These are phyloP conservation scores for Hiodon tergisus DNA, from an alignment of 2,113 vertebrate species.

Conservation along the genomic window DNA sequence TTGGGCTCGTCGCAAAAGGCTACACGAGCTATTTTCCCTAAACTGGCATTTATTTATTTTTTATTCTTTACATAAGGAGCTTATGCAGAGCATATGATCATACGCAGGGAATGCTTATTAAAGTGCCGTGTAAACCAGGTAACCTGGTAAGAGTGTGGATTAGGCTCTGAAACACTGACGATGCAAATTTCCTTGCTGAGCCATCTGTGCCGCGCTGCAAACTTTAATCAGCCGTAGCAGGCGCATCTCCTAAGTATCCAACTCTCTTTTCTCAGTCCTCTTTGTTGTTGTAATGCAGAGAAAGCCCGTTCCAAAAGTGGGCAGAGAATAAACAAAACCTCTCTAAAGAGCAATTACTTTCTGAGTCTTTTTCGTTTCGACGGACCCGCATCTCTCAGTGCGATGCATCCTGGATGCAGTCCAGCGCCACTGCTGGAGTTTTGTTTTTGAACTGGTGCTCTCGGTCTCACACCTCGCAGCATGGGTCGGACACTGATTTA, in stretches of 20 bases:
- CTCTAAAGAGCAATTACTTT: constrained; percentile 44
- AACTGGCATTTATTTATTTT: constrained; percentile 44
- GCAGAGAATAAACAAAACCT: constrained; percentile 33
- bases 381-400: too few species aligned
- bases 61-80: constrained; percentile 41
- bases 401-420: too few species aligned
- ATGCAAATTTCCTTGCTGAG: constrained; percentile 19
- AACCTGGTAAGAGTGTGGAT: constrained; percentile 25
- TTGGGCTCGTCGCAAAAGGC: constrained; percentile 27
- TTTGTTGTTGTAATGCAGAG: constrained; percentile 40
- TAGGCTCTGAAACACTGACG: constrained; percentile 28
- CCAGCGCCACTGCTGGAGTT: too few species aligned
- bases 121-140: not conserved
- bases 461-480: too few species aligned
- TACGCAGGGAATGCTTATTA: not conserved
- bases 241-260: constrained; percentile 22
- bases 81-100: not conserved
- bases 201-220: constrained; percentile 24
- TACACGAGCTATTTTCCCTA: constrained; percentile 32
- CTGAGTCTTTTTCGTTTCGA: constrained; percentile 32
- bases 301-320: constrained; percentile 34
- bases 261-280: constrained; percentile 37
- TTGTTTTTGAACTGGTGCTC: too few species aligned
- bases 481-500: too few species aligned
- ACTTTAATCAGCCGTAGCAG: constrained; percentile 20